Evolutionary conservation across 2,888 invertebrate species (phyloP), one percentile per base, ranked within the genome.

Genomic region (Spialia ferax): DNA sequence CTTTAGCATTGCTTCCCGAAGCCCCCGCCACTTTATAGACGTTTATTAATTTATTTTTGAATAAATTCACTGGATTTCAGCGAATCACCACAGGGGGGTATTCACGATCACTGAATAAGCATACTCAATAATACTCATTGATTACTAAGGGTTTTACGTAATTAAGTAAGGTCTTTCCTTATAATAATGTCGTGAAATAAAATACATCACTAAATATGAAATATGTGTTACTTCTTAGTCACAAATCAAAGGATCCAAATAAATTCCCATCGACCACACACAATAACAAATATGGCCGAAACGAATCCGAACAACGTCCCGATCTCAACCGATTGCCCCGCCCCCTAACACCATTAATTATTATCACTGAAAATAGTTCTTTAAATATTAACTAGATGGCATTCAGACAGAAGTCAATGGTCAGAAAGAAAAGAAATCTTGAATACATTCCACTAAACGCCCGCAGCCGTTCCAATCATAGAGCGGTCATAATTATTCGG

Each of bases 241-340:
- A 83, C 81, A 87, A 90, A 87, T 81, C 77, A 85, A 87, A 83
- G 79, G 80, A 83, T 95, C 94, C 94, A 95, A 95, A 95, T 95
- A 95, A 89, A 88, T 87, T 85, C 78, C 82, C 81, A 86, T 86
- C 93, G 94, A 95, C 95, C 95, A 96, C 95, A 96, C 95, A 96
- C 95, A 96, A 96, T 95, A 96, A 96, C 96, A 96, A 96, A 96
- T 96, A 96, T 96, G 96, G 96, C 96, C 95, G 95, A 86, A 75
- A 76, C 95, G 95, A 86, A 75, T 76, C 75, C 95, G 95, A 86
- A 78, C 82, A 75, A 75, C 75, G 75, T 77, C 76, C 71, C 70
- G 63, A 67, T 70, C 60, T 71, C 63, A 69, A 69, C 70, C 70
- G 66, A 70, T 68, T 60, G 67, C 60, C 70, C 70, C 61, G 52